Evolutionary conservation across 2,888 invertebrate species (phyloP).

Genomic region (Drosophila recens): DNA sequence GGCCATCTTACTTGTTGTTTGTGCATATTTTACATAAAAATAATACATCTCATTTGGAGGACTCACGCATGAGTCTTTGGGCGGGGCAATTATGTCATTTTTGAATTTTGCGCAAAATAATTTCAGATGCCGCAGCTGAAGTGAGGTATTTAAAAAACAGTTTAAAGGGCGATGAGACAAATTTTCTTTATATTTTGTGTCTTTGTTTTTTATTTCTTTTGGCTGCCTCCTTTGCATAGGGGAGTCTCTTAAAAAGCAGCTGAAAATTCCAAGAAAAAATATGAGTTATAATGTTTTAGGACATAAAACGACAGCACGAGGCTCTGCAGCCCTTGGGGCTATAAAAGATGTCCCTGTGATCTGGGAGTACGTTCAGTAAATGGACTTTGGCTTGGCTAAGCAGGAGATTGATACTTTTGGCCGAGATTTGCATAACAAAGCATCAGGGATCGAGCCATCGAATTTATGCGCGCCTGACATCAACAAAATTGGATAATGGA

Average conservation of each 20-base stretch:
- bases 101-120: constrained; percentile 27
- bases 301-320: constrained; percentile 30
- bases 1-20: constrained; percentile 20
- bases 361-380: constrained; percentile 31
- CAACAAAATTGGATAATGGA: constrained; percentile 78
- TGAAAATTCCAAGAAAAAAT: constrained; percentile 48
- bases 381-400: constrained; percentile 53
- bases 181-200: constrained; percentile 19
- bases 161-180: constrained; percentile 36
- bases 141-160: constrained; percentile 19
- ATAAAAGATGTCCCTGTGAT: constrained; percentile 24
- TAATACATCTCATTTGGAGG: constrained; percentile 57
- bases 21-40: constrained; percentile 39
- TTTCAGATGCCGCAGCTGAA: constrained; percentile 22
- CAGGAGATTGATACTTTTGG: constrained; percentile 59
- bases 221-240: constrained; percentile 14
- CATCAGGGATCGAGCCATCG: constrained; percentile 24
- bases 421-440: constrained; percentile 74
- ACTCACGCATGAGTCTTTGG: constrained; percentile 20
- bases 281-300: constrained; percentile 52
- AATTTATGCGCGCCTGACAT: constrained; percentile 69
- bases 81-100: constrained; percentile 35
- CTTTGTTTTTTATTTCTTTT: not conserved
- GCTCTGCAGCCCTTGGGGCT: constrained; percentile 32
- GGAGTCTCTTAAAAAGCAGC: constrained; percentile 31